Conservation (phyloP, 2,113 vertebrate species). For the Leuciscus idus region DNA sequence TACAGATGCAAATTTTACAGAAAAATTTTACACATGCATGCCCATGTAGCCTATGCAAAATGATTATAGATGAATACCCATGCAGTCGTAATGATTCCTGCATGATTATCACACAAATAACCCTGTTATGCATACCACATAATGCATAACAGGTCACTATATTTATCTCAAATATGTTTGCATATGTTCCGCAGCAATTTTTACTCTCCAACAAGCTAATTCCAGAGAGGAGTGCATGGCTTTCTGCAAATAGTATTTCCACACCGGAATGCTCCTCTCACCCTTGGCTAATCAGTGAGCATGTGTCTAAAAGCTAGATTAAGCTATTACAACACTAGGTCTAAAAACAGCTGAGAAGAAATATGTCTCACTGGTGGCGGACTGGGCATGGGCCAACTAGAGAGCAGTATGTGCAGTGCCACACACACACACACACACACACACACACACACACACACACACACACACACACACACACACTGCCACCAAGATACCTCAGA, state of each 20-base stretch:
- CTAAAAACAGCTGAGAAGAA: slow-evolving; percentile 48
- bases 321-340: slow-evolving; percentile 43
- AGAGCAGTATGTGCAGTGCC: slow-evolving; percentile 34
- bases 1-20: neutral
- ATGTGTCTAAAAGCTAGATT: slow-evolving; percentile 29
- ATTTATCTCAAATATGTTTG: neutral
- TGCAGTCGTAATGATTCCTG: neutral
- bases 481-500: slow-evolving; percentile 29
- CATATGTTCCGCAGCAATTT: neutral
- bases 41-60: slow-evolving; percentile 4
- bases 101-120: slow-evolving; percentile 6
- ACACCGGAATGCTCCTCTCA: slow-evolving; percentile 30
- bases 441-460: slow-evolving; percentile 16
- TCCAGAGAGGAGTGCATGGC: neutral
- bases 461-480: slow-evolving; percentile 9
- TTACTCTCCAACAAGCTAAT: neutral
- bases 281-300: slow-evolving; percentile 5
- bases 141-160: neutral
- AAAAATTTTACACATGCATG: neutral
- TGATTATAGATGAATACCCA: neutral
- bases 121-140: neutral
- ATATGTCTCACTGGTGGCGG: slow-evolving; percentile 46
- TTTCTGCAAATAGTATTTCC: slow-evolving; percentile 15
- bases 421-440: slow-evolving; percentile 8
- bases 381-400: slow-evolving; percentile 43